Evolutionary conservation across 1,140 invertebrate species (phyloP).

Genomic region (Trialeurodes vaporariorum): DNA sequence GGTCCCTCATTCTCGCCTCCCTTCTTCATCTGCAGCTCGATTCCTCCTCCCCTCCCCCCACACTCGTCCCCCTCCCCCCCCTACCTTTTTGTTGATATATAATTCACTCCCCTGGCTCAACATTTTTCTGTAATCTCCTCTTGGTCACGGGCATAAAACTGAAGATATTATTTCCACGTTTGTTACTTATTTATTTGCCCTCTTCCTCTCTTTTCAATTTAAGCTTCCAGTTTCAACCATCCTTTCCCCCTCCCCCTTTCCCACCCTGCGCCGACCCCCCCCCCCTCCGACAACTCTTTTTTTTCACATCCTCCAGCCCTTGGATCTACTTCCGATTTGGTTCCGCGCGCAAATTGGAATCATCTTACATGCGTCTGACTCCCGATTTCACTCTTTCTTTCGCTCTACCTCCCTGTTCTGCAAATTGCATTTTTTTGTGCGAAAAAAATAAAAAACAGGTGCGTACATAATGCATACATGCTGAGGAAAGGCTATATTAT

Average conservation of each 20-base stretch:
- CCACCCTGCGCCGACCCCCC: not conserved
- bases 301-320: too few species aligned
- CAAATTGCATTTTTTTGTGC: too few species aligned
- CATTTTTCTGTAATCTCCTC: not conserved
- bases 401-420: too few species aligned
- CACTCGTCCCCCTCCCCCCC: not conserved
- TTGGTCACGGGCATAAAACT: not conserved
- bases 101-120: not conserved
- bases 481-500: too few species aligned
- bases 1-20: too few species aligned
- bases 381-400: too few species aligned
- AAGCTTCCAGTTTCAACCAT: not conserved
- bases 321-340: too few species aligned
- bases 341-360: too few species aligned
- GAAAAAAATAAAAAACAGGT: too few species aligned
- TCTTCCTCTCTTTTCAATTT: not conserved
- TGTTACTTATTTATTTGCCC: not conserved
- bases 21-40: not conserved
- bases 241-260: not conserved
- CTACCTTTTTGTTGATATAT: not conserved
- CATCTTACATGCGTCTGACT: too few species aligned
- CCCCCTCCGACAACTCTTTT: too few species aligned
- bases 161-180: not conserved
- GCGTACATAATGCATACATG: too few species aligned
- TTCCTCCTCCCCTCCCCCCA: not conserved